Evolutionary conservation across 2,888 invertebrate species (phyloP).

Genomic region (Eupithecia subfuscata): DNA sequence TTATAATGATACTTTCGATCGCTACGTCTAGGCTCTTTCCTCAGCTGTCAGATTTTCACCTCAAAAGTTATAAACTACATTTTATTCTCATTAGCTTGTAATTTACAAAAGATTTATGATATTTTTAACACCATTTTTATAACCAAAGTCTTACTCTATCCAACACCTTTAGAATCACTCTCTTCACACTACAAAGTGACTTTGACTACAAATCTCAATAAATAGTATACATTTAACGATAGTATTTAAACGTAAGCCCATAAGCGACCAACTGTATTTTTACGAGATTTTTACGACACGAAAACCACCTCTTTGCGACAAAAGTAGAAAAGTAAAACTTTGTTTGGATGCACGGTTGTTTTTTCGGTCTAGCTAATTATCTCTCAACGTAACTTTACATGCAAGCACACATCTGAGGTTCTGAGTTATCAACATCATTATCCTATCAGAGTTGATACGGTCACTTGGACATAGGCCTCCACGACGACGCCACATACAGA

Average conservation of each 20-base stretch:
- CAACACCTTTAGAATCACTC: conserved; percentile 21
- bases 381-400: background rate
- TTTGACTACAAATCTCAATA: conserved; percentile 36
- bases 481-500: too few relatives aligned
- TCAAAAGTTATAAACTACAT: conserved; percentile 5
- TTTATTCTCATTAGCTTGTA: conserved; percentile 17
- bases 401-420: background rate
- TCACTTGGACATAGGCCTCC: too few relatives aligned
- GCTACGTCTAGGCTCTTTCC: background rate
- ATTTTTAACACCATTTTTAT: conserved; percentile 28
- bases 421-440: too few relatives aligned
- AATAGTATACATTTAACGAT: conserved; percentile 49
- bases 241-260: conserved; percentile 53
- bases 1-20: background rate
- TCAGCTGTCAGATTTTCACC: background rate
- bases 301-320: conserved; percentile 41
- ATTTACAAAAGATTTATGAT: conserved; percentile 22
- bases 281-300: conserved; percentile 53
- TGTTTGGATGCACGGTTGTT: background rate
- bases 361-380: background rate
- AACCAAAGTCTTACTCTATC: conserved; percentile 15
- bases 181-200: conserved; percentile 36
- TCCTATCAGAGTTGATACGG: too few relatives aligned
- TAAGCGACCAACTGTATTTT: conserved; percentile 50
- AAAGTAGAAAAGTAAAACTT: conserved; percentile 37